Percentiles rank a stretch among this genome's conserved stretches.
Conservation (phyloP, 2,113 vertebrate species). For the Pangasianodon gigas region DNA sequence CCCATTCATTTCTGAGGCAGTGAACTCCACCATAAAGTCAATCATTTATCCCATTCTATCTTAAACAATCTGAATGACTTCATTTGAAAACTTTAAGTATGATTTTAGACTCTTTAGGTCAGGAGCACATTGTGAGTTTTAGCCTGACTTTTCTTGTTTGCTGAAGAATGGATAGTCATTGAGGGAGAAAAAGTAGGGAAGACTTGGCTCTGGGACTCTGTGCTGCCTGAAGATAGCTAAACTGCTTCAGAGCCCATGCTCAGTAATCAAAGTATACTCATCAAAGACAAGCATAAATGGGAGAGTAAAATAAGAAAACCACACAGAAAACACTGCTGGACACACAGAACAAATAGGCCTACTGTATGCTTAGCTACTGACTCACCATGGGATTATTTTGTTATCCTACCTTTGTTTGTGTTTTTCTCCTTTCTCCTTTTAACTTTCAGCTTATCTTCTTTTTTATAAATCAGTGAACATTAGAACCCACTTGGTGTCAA, state of each 20-base stretch:
- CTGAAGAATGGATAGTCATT: conserved; percentile 28
- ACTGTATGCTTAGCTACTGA: conserved; percentile 6
- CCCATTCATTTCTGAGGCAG: conserved; percentile 20
- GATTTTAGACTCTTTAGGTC: background rate
- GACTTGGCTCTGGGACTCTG: conserved; percentile 8
- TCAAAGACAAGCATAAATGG: conserved; percentile 50
- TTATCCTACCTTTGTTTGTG: conserved; percentile 25
- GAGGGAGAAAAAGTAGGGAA: conserved; percentile 25
- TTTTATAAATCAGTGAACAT: background rate
- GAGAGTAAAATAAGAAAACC: conserved; percentile 27
- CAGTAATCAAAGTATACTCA: conserved; percentile 52
- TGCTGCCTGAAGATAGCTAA: conserved; percentile 41
- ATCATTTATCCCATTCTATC: background rate
- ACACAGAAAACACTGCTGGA: conserved; percentile 36
- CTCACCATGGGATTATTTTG: conserved; percentile 11
- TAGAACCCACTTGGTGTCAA: background rate
- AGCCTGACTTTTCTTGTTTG: background rate
- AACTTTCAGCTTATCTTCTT: conserved; percentile 17
- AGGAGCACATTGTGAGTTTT: conserved; percentile 5
- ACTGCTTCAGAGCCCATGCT: conserved; percentile 31
- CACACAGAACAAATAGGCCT: conserved; percentile 12
- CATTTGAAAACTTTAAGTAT: background rate
- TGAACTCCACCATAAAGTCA: background rate
- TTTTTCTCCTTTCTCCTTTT: background rate
- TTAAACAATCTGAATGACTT: background rate